Conservation (phyloP, 2,888 invertebrate genomes). For the Rhogogaster chlorosoma region DNA sequence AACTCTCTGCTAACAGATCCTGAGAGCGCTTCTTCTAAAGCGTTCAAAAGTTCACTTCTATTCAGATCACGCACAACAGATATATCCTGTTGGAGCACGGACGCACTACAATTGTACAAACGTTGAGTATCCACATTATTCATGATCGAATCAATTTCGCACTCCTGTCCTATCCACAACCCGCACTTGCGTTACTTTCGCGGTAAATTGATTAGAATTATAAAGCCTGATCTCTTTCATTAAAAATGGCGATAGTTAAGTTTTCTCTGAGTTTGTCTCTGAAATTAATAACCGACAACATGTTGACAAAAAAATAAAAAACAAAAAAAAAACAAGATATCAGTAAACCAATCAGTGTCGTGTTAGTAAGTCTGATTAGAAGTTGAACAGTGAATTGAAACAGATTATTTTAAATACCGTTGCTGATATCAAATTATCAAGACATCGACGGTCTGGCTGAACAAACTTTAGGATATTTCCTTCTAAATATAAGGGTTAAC, state of each 20-base stretch:
- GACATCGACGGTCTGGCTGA: neutral
- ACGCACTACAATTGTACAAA: constrained; percentile 67
- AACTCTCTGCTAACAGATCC: constrained; percentile 59
- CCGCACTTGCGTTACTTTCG: neutral
- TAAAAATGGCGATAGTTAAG: neutral
- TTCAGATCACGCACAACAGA: constrained; percentile 61
- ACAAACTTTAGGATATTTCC: neutral
- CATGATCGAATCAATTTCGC: constrained; percentile 58
- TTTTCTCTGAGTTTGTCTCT: neutral
- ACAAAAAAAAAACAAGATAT: no score
- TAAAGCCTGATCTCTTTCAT: neutral
- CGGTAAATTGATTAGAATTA: neutral
- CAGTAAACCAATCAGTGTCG: neutral
- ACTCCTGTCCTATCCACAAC: neutral
- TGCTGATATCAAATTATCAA: neutral
- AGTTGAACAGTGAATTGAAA: neutral
- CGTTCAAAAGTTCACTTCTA: constrained; percentile 61
- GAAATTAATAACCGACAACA: constrained; percentile 3
- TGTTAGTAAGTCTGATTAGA: neutral
- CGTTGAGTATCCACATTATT: constrained; percentile 58
- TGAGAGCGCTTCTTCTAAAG: constrained; percentile 62
- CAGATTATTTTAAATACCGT: neutral
- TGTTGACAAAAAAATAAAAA: no score
- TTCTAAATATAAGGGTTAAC: neutral
- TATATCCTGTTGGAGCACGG: constrained; percentile 62